These are phyloP conservation scores for Rhadina sibilatrix DNA, from an alignment of 2,113 vertebrate genomes.

Conservation along the genomic window DNA sequence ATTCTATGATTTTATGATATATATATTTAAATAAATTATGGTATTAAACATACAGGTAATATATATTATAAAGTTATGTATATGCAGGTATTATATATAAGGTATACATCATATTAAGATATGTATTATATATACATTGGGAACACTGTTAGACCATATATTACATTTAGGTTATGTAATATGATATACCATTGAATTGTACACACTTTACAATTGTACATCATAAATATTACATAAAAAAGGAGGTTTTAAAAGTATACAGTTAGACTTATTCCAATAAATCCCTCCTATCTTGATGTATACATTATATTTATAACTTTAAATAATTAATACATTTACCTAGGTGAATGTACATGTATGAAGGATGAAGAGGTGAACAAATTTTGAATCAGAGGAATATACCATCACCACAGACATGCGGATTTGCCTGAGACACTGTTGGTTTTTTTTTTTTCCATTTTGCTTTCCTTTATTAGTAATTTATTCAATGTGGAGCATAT, in stretches of 20 bases:
- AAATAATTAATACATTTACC: neutral
- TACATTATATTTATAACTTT: neutral
- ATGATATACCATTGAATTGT: neutral
- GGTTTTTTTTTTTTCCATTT: neutral
- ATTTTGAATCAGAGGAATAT: neutral
- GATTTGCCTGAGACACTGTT: neutral
- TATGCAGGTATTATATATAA: neutral
- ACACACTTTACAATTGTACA: neutral
- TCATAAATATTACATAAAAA: neutral
- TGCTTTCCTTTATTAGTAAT: neutral
- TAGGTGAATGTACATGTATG: neutral
- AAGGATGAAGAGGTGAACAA: neutral
- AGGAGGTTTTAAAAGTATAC: neutral
- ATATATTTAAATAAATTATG: neutral
- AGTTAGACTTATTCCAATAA: neutral
- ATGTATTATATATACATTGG: no score
- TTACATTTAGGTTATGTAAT: neutral
- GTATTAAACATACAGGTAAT: neutral
- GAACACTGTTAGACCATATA: neutral
- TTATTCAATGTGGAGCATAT: neutral
- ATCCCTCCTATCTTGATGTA: neutral
- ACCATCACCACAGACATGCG: neutral
- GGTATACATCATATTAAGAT: neutral
- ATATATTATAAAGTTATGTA: neutral
- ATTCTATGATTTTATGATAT: neutral